Base-by-base conservation (phyloP, 2,113 vertebrate species). In the Etheostoma cragini region DNA sequence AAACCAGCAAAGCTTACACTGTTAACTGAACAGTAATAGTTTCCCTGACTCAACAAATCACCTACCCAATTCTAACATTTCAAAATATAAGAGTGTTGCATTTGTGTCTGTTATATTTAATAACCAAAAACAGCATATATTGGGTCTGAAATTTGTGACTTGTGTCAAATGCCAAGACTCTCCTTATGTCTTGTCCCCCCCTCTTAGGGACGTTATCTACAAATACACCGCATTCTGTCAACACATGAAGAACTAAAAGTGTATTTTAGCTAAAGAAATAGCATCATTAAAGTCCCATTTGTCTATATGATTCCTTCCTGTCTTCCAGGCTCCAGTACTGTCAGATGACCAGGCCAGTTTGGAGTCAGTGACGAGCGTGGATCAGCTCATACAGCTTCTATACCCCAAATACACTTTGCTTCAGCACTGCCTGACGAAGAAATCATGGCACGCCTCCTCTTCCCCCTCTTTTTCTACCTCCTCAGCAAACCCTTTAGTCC, bases 391-490 rank as follows among this genome's bases (percentile, higher is more conserved):
- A 5, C 88, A 91, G 85, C 79, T 92, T 21, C 71, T 93, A n/a
- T 93, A 91, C 78, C 93, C 93, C 0, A 88, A 92, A 64, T 93
- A 92, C 81, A 84, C 77, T 57, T 64, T 93, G 80, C 86, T 93
- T 35, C 92, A 92, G 80, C 89, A 90, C 38, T 94, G 93, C 82
- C 75, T 92, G 87, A 91, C 66, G 78, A 93, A 52, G 83, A 93
- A 79, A 24, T 78, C 88, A 0, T 83, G 81, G 88, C 82, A 60
- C 15, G 26, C 54, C 75, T 58, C 82, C 1, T 76, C 88, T 4
- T 62, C 82, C 12, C 60, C 83, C 2, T 85, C 85, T 3, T 83
- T 83, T 30, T 60, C 87, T 52, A 11, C 70, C 57, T 85, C 90
- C 17, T 85, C 88, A 0, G 63, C 63, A 6, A 86, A 67, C 60